These are phyloP conservation scores for Philypnodon macrostomus DNA, from an alignment of 2,797 vertebrate genomes.

Conservation along the genomic window DNA sequence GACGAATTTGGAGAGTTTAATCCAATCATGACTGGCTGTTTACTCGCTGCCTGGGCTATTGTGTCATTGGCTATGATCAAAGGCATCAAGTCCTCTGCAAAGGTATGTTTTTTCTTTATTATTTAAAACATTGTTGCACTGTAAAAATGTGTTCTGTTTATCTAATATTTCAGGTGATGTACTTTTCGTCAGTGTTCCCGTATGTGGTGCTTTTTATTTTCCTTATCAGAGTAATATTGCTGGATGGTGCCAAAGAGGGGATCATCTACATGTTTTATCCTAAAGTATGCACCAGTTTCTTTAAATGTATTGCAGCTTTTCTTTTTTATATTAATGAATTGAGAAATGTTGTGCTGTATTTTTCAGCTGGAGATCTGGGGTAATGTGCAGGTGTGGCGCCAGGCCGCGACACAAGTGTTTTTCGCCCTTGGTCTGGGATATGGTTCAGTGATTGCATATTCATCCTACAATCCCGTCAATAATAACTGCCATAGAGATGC, in stretches of 20 bases:
- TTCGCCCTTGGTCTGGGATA: constrained; percentile 96
- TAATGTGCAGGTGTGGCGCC: constrained; percentile 92
- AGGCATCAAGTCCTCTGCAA: constrained; percentile 87
- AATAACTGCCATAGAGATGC: constrained; percentile 98
- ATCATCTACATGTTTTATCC: constrained; percentile 82
- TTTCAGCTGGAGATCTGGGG: constrained; percentile 91
- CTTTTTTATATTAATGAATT: not conserved
- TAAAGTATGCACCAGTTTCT: constrained; percentile 59
- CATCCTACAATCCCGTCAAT: constrained; percentile 95
- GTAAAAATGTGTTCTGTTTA: not conserved
- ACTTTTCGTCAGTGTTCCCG: constrained; percentile 91
- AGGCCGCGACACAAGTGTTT: constrained; percentile 97
- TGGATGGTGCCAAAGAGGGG: constrained; percentile 80
- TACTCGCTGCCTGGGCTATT: constrained; percentile 80
- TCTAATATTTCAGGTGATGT: constrained; percentile 82
- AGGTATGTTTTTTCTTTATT: constrained; percentile 51
- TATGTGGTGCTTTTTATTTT: constrained; percentile 85
- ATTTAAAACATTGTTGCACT: not conserved
- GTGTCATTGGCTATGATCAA: constrained; percentile 85
- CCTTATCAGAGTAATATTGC: constrained; percentile 77
- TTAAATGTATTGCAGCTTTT: not conserved
- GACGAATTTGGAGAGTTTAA: constrained; percentile 74
- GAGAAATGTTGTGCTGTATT: constrained; percentile 30
- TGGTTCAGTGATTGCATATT: constrained; percentile 96
- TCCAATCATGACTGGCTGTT: constrained; percentile 77